Evolutionary conservation across 2,888 invertebrate species (phyloP).

Genomic region (Thymelicus lineola): DNA sequence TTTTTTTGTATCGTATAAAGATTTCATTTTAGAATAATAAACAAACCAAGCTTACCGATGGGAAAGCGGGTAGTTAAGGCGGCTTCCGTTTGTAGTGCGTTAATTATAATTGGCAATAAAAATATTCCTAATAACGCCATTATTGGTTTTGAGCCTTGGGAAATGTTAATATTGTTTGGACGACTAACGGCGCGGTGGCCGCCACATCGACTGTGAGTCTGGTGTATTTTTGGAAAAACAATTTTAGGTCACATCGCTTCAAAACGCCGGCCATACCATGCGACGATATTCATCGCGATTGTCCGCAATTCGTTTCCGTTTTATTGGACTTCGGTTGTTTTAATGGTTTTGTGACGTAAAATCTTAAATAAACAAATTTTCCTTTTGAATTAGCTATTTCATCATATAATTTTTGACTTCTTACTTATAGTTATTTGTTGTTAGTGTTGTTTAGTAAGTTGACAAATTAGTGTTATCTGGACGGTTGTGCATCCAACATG

Average conservation of each 20-base stretch:
- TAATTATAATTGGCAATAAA: slow-evolving; percentile 49
- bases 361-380: slow-evolving; percentile 4
- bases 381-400: not conserved
- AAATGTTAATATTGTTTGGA: slow-evolving; percentile 51
- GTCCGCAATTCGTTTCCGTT: slow-evolving; percentile 40
- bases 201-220: slow-evolving; percentile 58
- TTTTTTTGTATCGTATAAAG: not conserved
- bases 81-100: slow-evolving; percentile 44
- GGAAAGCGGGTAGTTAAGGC: slow-evolving; percentile 58
- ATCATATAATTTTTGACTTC: no score
- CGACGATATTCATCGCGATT: slow-evolving; percentile 46
- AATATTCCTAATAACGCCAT: slow-evolving; percentile 50
- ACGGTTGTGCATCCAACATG: not conserved
- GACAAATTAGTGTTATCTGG: not conserved
- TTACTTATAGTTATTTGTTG: no score
- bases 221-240: slow-evolving; percentile 80
- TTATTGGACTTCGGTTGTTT: slow-evolving; percentile 23
- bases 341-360: slow-evolving; percentile 13
- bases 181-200: slow-evolving; percentile 60
- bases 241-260: slow-evolving; percentile 75
- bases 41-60: slow-evolving; percentile 59
- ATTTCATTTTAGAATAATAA: not conserved
- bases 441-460: not conserved
- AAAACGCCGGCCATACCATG: slow-evolving; percentile 49
- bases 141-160: slow-evolving; percentile 44